Base-by-base conservation (phyloP, 1,140 invertebrate species). In the Lordiphosa mommai region DNA sequence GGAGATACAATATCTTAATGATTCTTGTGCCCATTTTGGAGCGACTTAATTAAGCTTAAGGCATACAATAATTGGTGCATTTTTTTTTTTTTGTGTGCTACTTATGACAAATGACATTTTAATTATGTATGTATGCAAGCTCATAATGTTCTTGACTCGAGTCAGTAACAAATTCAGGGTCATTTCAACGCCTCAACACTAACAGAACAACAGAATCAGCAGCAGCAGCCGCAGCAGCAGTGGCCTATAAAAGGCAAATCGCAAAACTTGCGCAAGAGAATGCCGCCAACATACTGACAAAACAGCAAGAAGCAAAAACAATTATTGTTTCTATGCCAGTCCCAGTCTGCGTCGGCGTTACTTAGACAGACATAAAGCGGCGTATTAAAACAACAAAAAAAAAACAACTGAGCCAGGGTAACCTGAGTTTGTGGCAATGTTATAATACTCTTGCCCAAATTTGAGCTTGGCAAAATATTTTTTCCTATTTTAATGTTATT, bases 91-190 rank as follows among this genome's bases (percentile, higher is more conserved):
- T 14, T 52, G 8, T 10, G 12, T 36, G 27, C 20, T 10, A 66
- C 36, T 51, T 16, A 17, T 47, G n/a, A n/a, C 17, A 64, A 72
- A 40, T 53, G 53, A 55, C 40, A 63, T 67, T 71, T 63, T 59
- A 58, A 59, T 59, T 47, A 52, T 34, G 38, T 29, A 16, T 29
- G 34, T 13, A 20, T 46, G 29, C n/a, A n/a, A n/a, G n/a, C n/a
- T n/a, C n/a, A n/a, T n/a, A 49, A 38, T 38, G 41, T 33, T 64
- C 34, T 55, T 20, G 37, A 68, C 37, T 23, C 34, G 14, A 55
- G 32, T 37, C 30, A 51, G 40, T 47, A 71, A 66, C 40, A 13
- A 41, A 58, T 70, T 80, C 74, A 80, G 58, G 76, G 76, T 67
- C 57, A 59, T 34, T 43, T 38, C 43, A 43, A 74, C 65, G 65